phyloP scores from a whole-genome alignment of 2,113 vertebrate species.

The Lethenteron camtschaticum region DNA sequence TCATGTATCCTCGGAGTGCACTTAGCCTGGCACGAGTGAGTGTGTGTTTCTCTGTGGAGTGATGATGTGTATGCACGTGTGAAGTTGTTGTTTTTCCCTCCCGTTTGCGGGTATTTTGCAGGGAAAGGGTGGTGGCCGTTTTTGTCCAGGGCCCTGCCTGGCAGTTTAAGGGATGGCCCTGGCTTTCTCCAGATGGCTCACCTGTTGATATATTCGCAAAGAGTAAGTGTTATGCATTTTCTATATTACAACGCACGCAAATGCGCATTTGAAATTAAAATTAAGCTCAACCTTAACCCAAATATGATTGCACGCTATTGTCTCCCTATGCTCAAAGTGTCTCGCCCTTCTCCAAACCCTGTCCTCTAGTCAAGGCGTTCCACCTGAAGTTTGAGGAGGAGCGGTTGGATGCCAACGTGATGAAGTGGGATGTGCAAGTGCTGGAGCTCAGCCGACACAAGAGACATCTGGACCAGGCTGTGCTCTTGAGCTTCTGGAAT shows the following conservation, averaged over 20 bases:
- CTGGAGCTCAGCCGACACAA: conserved; percentile 92
- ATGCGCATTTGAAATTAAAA: no score
- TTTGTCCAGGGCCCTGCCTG: conserved; percentile 93
- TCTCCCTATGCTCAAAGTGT: no score
- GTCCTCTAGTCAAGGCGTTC: conserved; percentile 68
- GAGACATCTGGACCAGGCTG: conserved; percentile 74
- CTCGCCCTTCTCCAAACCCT: no score
- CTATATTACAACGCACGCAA: no score
- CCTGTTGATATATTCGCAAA: conserved; percentile 97
- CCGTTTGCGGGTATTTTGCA: conserved; percentile 15
- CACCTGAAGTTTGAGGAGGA: conserved; percentile 93
- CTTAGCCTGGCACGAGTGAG: no score
- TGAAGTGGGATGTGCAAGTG: conserved; percentile 92
- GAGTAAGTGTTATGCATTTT: conserved; percentile 33
- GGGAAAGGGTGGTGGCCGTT: conserved; percentile 93
- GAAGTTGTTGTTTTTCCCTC: not conserved
- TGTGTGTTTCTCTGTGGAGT: no score
- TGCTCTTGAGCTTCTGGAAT: conserved; percentile 91
- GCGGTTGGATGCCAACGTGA: conserved; percentile 76
- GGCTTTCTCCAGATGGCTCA: conserved; percentile 84
- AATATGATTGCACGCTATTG: no score
- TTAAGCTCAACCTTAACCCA: no score
- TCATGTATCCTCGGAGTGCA: no score
- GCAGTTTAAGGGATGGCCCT: conserved; percentile 99
- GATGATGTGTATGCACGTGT: no score